Percentiles rank a stretch among this genome's conserved stretches.
Evolutionary conservation across 1,140 invertebrate genomes (phyloP).

Genomic region (Monomorium pharaonis): DNA sequence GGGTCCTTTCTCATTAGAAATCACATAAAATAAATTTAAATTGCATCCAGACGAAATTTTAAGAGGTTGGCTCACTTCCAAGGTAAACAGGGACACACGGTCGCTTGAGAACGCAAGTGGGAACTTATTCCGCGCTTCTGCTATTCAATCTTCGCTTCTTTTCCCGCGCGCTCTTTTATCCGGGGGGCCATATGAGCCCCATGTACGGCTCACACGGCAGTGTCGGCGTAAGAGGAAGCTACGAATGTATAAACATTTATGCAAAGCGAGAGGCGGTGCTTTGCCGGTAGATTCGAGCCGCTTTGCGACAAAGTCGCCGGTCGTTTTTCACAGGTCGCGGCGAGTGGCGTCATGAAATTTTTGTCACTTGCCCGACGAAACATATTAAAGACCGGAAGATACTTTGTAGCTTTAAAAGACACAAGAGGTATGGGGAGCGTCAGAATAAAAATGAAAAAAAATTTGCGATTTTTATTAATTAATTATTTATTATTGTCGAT

Average conservation of each 20-base stretch:
- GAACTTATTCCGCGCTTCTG: constrained; percentile 41
- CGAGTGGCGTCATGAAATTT: constrained; percentile 52
- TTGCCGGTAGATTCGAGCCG: constrained; percentile 27
- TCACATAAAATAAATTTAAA: neutral
- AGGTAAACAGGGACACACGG: constrained; percentile 5
- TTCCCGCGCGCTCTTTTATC: constrained; percentile 27
- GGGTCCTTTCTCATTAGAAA: neutral
- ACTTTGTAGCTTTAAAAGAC: constrained; percentile 35
- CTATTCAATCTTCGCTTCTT: constrained; percentile 30
- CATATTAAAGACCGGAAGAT: constrained; percentile 52
- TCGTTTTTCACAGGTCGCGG: constrained; percentile 57
- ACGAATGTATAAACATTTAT: constrained; percentile 68
- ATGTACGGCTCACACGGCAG: constrained; percentile 15
- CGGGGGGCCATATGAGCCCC: constrained; percentile 31
- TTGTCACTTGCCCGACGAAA: constrained; percentile 52
- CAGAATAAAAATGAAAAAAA: neutral
- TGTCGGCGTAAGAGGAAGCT: constrained; percentile 49
- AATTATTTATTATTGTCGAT: neutral
- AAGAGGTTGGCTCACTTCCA: constrained; percentile 23
- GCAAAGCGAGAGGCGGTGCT: constrained; percentile 46
- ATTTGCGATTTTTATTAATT: neutral
- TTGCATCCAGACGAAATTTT: neutral
- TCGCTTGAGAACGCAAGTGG: constrained; percentile 21
- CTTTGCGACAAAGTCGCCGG: constrained; percentile 50
- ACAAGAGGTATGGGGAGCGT: neutral